Base-by-base conservation (phyloP, 2,888 invertebrate species). In the Mantis religiosa region DNA sequence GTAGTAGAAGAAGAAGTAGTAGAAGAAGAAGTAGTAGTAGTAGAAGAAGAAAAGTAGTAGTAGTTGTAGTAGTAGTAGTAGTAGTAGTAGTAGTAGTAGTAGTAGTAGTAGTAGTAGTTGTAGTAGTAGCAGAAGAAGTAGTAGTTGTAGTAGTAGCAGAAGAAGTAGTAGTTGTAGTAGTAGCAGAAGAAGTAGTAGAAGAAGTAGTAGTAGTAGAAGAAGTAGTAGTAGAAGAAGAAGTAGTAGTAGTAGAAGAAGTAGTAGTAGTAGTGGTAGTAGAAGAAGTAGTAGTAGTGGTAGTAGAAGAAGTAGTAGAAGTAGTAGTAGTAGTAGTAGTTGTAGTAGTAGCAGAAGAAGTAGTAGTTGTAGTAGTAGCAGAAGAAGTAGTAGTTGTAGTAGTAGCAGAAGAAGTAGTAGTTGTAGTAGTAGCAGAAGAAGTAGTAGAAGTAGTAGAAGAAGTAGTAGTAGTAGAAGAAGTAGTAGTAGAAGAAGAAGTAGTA, bases 241-340 rank as follows among this genome's bases (percentile, higher is more conserved):
- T 85, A 85, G 85, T n/a, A 85, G 85, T 85, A 85, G 85, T 85
- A 85, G 85, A 34, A 30, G 30, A 34, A 30, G 85, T 85, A 85
- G 85, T 30, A 85, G 85, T 85, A 85, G 30, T n/a, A 85, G 47
- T 85, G 34, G 85, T 30, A 85, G 85, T 30, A 34, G 30, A 3
- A 85, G 85, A 34, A 85, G 85, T 85, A 85, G 85, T 30, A 85
- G 85, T 7, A 30, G 30, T 85, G n/a, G 4, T 15, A n/a, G 84
- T 83, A n/a, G 84, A n/a, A 83, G 27, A n/a, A 83, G 15, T 27
- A 83, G 27, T 4, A 83, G n/a, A n/a, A 83, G 84, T n/a, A n/a
- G 3, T n/a, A 4, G 84, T 83, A 83, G 84, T 27, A 4, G 84
- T 83, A 27, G 4, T 8, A 83, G 27, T 83, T n/a, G 84, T n/a